Evolutionary conservation across 2,113 vertebrate genomes (phyloP).

Genomic region (Lota lota): DNA sequence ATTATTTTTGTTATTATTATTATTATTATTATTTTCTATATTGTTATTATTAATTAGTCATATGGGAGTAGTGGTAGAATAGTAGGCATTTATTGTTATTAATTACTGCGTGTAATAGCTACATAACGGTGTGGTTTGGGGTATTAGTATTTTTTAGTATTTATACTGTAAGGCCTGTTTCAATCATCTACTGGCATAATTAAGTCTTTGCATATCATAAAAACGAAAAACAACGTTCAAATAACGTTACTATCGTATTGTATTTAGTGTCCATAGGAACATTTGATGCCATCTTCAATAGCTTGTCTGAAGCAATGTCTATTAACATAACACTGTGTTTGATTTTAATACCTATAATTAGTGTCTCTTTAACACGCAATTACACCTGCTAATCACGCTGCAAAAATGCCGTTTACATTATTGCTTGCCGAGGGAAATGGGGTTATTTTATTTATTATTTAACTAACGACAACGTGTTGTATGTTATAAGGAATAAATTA

Average conservation of each 20-base stretch:
- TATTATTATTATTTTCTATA: background rate
- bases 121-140: background rate
- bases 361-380: constrained; percentile 95
- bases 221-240: background rate
- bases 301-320: constrained; percentile 87
- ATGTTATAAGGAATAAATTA: too few species aligned
- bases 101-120: background rate
- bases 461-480: background rate
- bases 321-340: constrained; percentile 99
- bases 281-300: constrained; percentile 90
- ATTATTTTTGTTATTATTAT: constrained; percentile 4
- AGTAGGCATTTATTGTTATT: background rate
- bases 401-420: constrained; percentile 21
- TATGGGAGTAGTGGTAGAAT: background rate
- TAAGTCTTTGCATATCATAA: background rate
- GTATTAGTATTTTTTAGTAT: background rate
- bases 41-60: background rate
- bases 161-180: background rate
- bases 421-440: background rate
- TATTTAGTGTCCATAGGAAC: constrained; percentile 87
- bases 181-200: background rate
- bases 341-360: constrained; percentile 99
- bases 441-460: background rate
- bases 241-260: constrained; percentile 29
- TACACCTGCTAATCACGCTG: constrained; percentile 62